Base-by-base conservation (phyloP, 2,797 vertebrate genomes). In the Sebastiscus tertius region DNA sequence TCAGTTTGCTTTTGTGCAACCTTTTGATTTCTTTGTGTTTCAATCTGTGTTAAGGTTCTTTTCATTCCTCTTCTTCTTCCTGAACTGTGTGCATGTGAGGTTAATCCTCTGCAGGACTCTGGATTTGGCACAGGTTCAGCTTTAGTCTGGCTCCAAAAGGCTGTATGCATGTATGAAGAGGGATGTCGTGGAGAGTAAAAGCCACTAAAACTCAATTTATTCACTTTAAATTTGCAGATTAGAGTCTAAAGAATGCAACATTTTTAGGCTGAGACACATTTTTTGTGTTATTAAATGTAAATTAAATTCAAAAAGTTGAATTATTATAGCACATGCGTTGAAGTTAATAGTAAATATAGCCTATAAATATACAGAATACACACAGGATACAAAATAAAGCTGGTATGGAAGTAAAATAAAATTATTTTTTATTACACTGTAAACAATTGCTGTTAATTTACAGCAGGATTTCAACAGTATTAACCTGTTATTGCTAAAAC, bases 1-100 rank as follows among this genome's bases (percentile, higher is more conserved):
- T 29, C 61, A 81, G 78, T 79, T 83, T 75, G 81, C 34, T 82
- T 58, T 84, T 82, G 71, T 82, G 71, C 68, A 84, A 59, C 58
- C 78, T 91, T 87, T 86, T 73, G 65, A 68, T 65, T 88, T 80
- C 69, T 89, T 89, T 87, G 65, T 84, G 5, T 75, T 81, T 81
- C 60, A 56, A 24, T 72, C n/a, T 56, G 54, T 70, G 61, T 42
- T 26, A 9, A 54, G 68, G 49, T 63, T 71, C 3, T 6, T 46
- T 59, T 64, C 12, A 29, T 63, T 61, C 31, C 13, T 75, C 9
- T 10, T 67, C 3, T 20, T 67, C 8, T 36, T 62, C 5, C 5
- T 26, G 20, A 73, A 85, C 52, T 83, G 78, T 79, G 18, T 76
- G 55, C 52, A 13, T 31, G 66, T 7, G 16, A 31, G 16, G 20